Evolutionary conservation across 2,797 vertebrate genomes (phyloP), one percentile per base, ranked within the genome.

Genomic region (Hypotaenidia philippensis): DNA sequence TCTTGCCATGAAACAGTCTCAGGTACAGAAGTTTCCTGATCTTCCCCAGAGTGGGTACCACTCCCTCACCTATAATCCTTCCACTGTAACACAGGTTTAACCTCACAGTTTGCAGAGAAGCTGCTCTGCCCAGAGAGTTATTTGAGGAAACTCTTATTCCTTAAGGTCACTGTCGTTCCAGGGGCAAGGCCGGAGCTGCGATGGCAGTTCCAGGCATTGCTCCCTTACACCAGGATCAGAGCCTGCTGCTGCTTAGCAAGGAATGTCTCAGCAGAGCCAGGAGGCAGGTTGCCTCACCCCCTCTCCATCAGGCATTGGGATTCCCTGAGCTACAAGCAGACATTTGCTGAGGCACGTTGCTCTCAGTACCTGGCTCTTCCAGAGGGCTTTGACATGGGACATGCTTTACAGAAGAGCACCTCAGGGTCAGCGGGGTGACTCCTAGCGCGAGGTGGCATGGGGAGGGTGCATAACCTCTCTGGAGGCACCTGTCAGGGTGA

Each of bases 81-180:
- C 75, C 7, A 6, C 79, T 60, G 91, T 80, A 76, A 65, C 61
- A 44, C 64, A 78, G 61, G 61, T 91, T 95, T 85, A 83, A 71
- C 79, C 84, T 95, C 80, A 65, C 57, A 38, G 65, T 32, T 85
- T 85, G 50, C 84, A 68, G 38, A 55, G 71, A 50, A 85, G 69
- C 65, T 66, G 78, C 71, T 92, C 81, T 63, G 75, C 57, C 44
- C 3, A 4, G 53, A 87, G 61, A 80, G 64, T 78, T 78, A 85
- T 41, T 75, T 13, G 12, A 78, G 79, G 79, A 55, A 32, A 21
- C 36, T 77, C 61, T 78, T 78, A 85, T 34, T 75, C 17, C 12
- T 77, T 57, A 66, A 60, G 79, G 80, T 89, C 45, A 10, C 50
- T 81, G 86, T 82, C 61, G 40, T 57, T 78, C 44, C 88, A 49